Evolutionary conservation across 2,113 vertebrate species (phyloP).

Genomic region (Lynx canadensis): DNA sequence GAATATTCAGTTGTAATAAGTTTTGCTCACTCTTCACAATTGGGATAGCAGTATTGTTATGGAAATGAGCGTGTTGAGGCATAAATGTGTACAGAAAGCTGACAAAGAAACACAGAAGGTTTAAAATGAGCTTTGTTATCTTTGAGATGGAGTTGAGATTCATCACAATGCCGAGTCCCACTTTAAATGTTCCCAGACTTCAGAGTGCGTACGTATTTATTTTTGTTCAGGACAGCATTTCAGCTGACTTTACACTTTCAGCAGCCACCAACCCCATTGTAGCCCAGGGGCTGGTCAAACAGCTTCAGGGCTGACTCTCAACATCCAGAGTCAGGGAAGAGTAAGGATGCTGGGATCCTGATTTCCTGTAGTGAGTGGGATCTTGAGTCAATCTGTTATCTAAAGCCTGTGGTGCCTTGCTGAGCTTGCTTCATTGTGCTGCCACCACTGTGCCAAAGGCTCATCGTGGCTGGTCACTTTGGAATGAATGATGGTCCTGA

Average conservation of each 20-base stretch:
- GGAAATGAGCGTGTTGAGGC: slow-evolving; percentile 25
- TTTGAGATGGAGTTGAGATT: slow-evolving; percentile 20
- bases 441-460: neutral
- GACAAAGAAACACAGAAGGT: slow-evolving; percentile 30
- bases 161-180: neutral
- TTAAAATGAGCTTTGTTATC: slow-evolving; percentile 37
- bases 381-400: neutral
- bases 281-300: neutral
- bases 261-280: neutral
- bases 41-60: neutral
- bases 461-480: neutral
- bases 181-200: neutral
- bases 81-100: slow-evolving; percentile 46
- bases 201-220: neutral
- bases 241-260: slow-evolving; percentile 21
- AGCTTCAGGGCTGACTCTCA: neutral
- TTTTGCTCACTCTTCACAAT: slow-evolving; percentile 8
- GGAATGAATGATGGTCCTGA: neutral
- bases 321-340: neutral
- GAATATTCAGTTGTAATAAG: neutral
- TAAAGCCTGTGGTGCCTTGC: neutral
- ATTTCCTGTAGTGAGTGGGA: neutral
- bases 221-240: slow-evolving; percentile 12
- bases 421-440: neutral
- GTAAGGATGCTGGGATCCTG: neutral